Evolutionary conservation across 2,888 invertebrate genomes (phyloP).

Genomic region (Cataglyphis albicans): DNA sequence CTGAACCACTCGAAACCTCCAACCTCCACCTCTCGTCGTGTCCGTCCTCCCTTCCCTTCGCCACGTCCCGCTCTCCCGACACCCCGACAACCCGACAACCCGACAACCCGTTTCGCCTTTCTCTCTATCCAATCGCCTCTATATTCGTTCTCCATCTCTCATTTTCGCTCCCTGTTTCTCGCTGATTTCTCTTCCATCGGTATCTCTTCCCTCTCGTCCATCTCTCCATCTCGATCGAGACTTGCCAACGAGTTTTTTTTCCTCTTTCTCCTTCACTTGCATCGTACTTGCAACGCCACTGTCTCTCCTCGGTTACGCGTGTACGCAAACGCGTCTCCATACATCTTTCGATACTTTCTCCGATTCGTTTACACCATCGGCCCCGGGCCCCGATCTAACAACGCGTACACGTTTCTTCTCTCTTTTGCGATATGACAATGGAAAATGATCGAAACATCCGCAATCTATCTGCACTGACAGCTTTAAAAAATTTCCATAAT

Average conservation of each 20-base stretch:
- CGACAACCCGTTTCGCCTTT: slow-evolving; percentile 48
- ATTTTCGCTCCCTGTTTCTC: slow-evolving; percentile 41
- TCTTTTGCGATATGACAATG: neutral
- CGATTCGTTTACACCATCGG: neutral
- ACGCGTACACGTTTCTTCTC: neutral
- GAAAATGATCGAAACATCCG: neutral
- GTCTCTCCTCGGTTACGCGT: neutral
- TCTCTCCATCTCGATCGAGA: slow-evolving; percentile 25
- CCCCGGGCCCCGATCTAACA: no score
- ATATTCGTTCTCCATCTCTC: slow-evolving; percentile 33
- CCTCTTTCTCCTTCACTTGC: slow-evolving; percentile 26
- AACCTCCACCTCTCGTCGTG: slow-evolving; percentile 69
- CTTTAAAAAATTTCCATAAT: neutral
- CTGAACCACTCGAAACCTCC: slow-evolving; percentile 82
- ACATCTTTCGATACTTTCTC: slow-evolving; percentile 23
- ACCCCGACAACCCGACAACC: slow-evolving; percentile 59
- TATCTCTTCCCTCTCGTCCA: slow-evolving; percentile 28
- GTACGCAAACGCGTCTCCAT: neutral
- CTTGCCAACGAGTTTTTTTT: neutral
- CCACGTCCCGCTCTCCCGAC: slow-evolving; percentile 56
- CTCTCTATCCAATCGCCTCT: slow-evolving; percentile 54
- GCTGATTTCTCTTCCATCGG: slow-evolving; percentile 56
- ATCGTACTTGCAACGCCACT: neutral
- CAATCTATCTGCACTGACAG: neutral
- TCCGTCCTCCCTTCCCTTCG: slow-evolving; percentile 70